phyloP scores from a whole-genome alignment of 2,797 vertebrate species.

The Rhinogobio ventralis region DNA sequence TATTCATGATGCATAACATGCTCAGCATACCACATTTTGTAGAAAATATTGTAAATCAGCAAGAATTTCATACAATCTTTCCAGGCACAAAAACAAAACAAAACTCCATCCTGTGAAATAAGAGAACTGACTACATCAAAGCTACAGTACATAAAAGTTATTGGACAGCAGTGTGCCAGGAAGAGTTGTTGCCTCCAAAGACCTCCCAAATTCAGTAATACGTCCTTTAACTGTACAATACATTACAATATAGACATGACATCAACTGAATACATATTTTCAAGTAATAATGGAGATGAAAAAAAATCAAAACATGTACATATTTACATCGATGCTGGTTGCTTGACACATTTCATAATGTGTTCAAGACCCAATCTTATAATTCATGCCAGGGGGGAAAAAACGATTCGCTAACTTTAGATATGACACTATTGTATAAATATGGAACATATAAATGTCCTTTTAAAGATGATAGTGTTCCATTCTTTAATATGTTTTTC shows the following conservation, averaged over 20 bases:
- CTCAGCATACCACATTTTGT: conserved; percentile 44
- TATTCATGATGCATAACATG: conserved; percentile 53
- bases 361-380: conserved; percentile 65
- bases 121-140: conserved; percentile 42
- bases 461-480: conserved; percentile 59
- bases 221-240: conserved; percentile 73
- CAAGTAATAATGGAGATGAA: conserved; percentile 80
- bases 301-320: conserved; percentile 75
- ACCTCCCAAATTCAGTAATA: conserved; percentile 58
- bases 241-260: conserved; percentile 65
- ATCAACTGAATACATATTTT: conserved; percentile 78
- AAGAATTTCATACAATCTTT: conserved; percentile 38
- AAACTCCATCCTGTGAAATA: conserved; percentile 35
- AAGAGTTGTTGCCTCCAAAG: conserved; percentile 36
- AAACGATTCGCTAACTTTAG: conserved; percentile 34
- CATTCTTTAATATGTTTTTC: conserved; percentile 50
- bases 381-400: conserved; percentile 61
- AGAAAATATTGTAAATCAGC: conserved; percentile 41
- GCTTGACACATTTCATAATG: conserved; percentile 70
- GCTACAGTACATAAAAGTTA: conserved; percentile 52
- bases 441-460: conserved; percentile 59
- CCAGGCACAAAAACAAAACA: conserved; percentile 44
- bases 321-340: conserved; percentile 80
- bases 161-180: conserved; percentile 28
- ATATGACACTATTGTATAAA: conserved; percentile 62